Evolutionary conservation across 2,888 invertebrate genomes (phyloP), one percentile per base, ranked within the genome.

Genomic region (Chymomyza fuscimana): DNA sequence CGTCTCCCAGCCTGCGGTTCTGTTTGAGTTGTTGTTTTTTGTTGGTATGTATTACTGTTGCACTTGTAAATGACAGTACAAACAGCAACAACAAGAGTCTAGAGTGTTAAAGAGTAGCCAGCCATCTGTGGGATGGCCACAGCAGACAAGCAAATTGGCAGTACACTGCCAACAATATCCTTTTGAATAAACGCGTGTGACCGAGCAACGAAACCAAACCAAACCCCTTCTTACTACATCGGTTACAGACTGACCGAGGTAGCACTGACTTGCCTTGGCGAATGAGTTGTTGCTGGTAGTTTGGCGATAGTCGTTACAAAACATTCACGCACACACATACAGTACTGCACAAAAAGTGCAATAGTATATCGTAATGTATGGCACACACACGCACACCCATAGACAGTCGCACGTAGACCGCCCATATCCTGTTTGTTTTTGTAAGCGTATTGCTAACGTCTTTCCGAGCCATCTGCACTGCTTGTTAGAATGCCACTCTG

Each of bases 361-460:
- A 78, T 76, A 81, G 75, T 72, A 76, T 70, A 81, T 80, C 70
- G 81, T 79, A 81, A 70, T 72, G 72, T 76, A 25, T 51, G 67
- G 36, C 71, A 69, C 63, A 66, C 71, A 72, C 70, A 70, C 65
- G 64, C 69, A 70, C 36, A 68, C 51, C 63, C 59, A 74, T 65
- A 82, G 61, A 70, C 73, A 73, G 73, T 66, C 61, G 36, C 62
- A 60, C n/a, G 9, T 12, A 63, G 76, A 78, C 83, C 81, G 80
- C 80, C 80, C 82, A 80, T 82, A 80, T 80, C 82, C 80, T 80
- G 80, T 80, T 80, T 80, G 80, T 80, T 80, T 80, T 80, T 82
- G 80, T 82, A 72, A 80, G 64, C 65, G 63, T 50, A 61, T 60
- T 54, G 65, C 60, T 61, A 40, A n/a, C 62, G 72, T 58, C 69